Base-by-base conservation (phyloP, 2,797 vertebrate species). In the Scolopax bukidnonensis region DNA sequence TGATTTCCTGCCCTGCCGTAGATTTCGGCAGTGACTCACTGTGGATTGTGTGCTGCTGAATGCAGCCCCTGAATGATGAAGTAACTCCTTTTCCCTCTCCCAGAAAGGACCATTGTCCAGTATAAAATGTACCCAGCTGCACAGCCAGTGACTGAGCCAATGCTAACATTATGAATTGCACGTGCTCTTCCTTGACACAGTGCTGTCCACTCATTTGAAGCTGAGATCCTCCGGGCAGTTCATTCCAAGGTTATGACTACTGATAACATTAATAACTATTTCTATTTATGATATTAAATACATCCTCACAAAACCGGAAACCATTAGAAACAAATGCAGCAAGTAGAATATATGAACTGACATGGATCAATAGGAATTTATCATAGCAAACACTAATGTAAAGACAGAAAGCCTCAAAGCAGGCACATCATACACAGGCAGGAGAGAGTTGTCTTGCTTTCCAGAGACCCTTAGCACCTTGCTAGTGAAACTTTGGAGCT, bases 31-130 rank as follows among this genome's bases (percentile, higher is more conserved):
- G 68, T 94, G 94, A 95, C 64, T 96, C 90, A 89, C 59, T 86
- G 86, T 59, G 87, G 70, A 90, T 79, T 95, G 93, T 94, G 83
- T 60, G 51, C 68, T 85, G 68, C 64, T 95, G 91, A 97, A 96
- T 94, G 73, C 71, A 73, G 80, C 33, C 81, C 57, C 75, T 79
- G 80, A 83, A 47, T 40, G 83, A 57, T 87, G 93, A 95, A 82
- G 60, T 74, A 82, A 38, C 8, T 60, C 63, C 36, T 81, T 94
- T 78, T 91, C 75, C 43, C 60, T 89, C 20, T 79, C 83, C 86
- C 56, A 97, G 86, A 95, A 96, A 95, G 90, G 75, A 75, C 64
- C 86, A 65, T 94, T 96, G 96, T 97, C 88, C 84, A n/a, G 75
- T 19, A 51, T 27, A 43, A 87, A 88, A 83, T 23, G 27, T 33